phyloP scores from a whole-genome alignment of 2,888 invertebrate genomes.

The Acleris holmiana region DNA sequence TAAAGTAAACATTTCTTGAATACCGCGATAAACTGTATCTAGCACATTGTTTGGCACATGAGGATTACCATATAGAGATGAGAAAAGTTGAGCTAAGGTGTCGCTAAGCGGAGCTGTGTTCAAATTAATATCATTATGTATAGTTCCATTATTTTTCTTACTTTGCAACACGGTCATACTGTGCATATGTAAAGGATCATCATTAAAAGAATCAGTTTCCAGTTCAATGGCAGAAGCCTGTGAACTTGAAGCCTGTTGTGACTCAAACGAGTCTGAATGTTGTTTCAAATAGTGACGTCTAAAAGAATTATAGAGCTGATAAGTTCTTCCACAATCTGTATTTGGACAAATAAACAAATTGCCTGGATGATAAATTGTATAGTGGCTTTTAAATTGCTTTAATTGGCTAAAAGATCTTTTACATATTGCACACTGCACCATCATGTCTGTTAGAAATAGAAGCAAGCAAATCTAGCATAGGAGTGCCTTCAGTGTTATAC shows the following conservation, averaged over 20 bases:
- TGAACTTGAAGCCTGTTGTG: constrained; percentile 4
- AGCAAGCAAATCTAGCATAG: constrained; percentile 23
- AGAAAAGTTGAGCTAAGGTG: constrained; percentile 16
- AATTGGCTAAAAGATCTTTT: constrained; percentile 13
- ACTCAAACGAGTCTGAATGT: constrained; percentile 4
- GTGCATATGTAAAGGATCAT: not conserved
- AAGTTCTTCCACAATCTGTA: not conserved
- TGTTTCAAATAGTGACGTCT: constrained; percentile 10
- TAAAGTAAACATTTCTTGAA: constrained; percentile 9
- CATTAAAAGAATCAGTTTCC: constrained; percentile 1
- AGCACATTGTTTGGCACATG: constrained; percentile 12
- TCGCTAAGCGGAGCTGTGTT: constrained; percentile 3
- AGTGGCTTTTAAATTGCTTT: constrained; percentile 13
- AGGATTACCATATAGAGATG: constrained; percentile 17
- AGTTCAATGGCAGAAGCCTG: constrained; percentile 3
- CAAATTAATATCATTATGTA: constrained; percentile 8
- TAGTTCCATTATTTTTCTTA: constrained; percentile 5
- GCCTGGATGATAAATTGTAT: constrained; percentile 13
- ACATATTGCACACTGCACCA: constrained; percentile 23
- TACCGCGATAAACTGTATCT: constrained; percentile 16
- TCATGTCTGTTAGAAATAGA: constrained; percentile 19
- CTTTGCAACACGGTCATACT: not conserved
- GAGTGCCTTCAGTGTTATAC: constrained; percentile 20
- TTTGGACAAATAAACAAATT: not conserved
- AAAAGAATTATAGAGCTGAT: constrained; percentile 9